Base-by-base conservation (phyloP, 2,113 vertebrate species). In the Eulacestoma nigropectus region DNA sequence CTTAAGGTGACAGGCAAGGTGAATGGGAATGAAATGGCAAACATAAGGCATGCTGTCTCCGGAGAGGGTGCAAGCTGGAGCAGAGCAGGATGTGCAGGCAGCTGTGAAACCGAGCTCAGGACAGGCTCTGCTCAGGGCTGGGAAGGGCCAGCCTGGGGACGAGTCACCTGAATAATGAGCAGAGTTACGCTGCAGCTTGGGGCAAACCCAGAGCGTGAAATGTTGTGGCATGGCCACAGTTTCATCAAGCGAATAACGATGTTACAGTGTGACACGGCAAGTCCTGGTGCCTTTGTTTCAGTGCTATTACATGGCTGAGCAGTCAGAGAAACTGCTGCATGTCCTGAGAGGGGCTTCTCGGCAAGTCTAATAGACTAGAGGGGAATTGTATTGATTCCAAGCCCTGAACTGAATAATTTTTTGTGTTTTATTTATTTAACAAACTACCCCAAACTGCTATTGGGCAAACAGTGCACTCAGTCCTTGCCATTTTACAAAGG, bases 271-370 rank as follows among this genome's bases (percentile, higher is more conserved):
- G 80, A 88, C 84, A 60, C 7, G 20, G 37, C 25, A 14, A 80
- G 64, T 75, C 32, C 64, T 65, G 47, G 37, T 57, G 94, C 33
- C 93, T 90, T 55, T 96, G 37, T 55, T 96, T 60, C 70, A 25
- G 79, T 26, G 84, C 94, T 92, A 88, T 55, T 96, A 85, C 91
- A 89, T 17, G 95, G 93, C 79, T 95, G 87, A 97, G 86, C 79
- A 82, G 62, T 60, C 92, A 95, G 83, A 85, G 92, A 94, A 95
- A 55, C 53, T 56, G 72, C 94, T 92, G 49, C 17, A 2, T 14
- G 37, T 92, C 86, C 72, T 95, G 53, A 84, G 84, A 74, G 70
- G 72, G 53, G 87, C 47, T 94, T 63, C 89, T 73, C 20, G 1
- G 77, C 78, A 68, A 64, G 64, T 67, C 86, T 82, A 53, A 88